Conservation (phyloP, 1,140 invertebrate species). For the Gryllus bimaculatus region DNA sequence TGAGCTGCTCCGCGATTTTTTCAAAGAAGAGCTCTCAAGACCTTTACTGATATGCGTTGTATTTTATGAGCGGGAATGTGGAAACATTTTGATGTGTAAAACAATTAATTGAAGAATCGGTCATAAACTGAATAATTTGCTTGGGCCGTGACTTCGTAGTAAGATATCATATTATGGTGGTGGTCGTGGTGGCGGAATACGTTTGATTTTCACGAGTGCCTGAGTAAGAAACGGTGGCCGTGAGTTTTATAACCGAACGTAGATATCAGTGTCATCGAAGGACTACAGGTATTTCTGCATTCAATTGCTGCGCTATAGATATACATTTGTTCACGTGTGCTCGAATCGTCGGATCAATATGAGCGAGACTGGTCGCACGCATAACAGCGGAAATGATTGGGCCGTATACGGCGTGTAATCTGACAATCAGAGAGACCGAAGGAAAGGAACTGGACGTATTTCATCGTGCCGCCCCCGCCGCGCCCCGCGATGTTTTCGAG, state of each 20-base stretch:
- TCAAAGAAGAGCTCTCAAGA: no score
- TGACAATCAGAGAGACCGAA: background rate
- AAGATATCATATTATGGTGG: no score
- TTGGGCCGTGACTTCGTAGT: no score
- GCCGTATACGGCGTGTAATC: background rate
- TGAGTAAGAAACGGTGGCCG: no score
- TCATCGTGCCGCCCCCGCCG: background rate
- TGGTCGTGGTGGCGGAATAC: no score
- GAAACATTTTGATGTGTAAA: background rate
- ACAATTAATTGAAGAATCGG: background rate
- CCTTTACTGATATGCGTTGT: no score
- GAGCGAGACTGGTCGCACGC: background rate
- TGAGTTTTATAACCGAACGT: no score
- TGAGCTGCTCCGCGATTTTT: background rate
- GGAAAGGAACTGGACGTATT: background rate
- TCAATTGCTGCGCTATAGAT: background rate
- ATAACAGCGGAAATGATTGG: background rate
- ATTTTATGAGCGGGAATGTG: no score
- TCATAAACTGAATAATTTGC: no score
- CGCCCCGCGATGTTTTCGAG: background rate
- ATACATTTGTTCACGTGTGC: background rate
- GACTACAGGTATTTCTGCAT: background rate
- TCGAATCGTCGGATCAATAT: background rate
- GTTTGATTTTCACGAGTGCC: no score
- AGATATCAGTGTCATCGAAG: no score